Base-by-base conservation (phyloP, 2,797 vertebrate species). In the Apogon hyalosoma region DNA sequence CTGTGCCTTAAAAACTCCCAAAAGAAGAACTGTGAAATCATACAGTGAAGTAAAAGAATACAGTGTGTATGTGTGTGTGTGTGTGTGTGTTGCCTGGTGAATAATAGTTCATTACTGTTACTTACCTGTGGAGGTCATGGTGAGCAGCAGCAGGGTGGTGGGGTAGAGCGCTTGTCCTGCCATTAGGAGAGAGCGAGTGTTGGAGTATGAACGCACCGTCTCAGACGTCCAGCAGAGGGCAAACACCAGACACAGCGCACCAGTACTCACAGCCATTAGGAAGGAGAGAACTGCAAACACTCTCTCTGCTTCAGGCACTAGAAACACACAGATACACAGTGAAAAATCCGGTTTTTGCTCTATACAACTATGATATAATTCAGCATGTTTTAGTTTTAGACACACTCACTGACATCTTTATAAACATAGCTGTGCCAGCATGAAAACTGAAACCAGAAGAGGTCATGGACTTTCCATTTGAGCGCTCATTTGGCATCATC, bases 221-320 rank as follows among this genome's bases (percentile, higher is more conserved):
- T 82, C 45, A 1, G 92, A 88, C 1, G 90, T 93, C 94, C 94
- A 94, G 88, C 93, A 95, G 86, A 93, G 89, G 75, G 93, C 89
- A 52, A 95, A 93, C 54, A 95, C 73, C 63, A 95, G 79, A 39
- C 92, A 94, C 54, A 95, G 82, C 21, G 85, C 83, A 3, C 79
- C 87, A 0, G 93, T 93, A 83, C 91, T 89, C 54, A 92, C 2
- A 0, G 93, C 92, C 94, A 95, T 92, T 11, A 96, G 46, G 73
- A 87, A 91, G 36, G 94, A 90, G 11, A 95, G 48, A 1, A 90
- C 77, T 0, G 85, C 93, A 62, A 96, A 94, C 0, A 94, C 90
- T 14, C 68, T 76, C 73, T 93, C 86, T 49, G 90, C 88, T 50
- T 93, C 92, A 62, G 87, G 18, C 5, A 71, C 93, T 95, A 77